A percentile compares a stretch with the other conserved stretches of the same genome.
Evolutionary conservation across 2,888 invertebrate species (phyloP).

Genomic region (Parnassius smintheus): DNA sequence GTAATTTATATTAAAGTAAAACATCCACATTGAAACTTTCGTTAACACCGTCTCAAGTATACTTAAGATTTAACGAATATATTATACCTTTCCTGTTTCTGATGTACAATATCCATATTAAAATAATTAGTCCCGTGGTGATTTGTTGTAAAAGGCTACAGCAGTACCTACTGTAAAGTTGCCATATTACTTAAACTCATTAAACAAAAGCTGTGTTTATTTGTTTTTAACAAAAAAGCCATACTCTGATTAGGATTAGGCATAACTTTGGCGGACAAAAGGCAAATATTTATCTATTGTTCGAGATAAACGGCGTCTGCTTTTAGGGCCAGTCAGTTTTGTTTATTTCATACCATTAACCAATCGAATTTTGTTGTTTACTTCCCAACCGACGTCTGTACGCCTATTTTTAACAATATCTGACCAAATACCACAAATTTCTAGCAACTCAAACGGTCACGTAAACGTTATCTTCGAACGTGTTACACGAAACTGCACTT

Average conservation of each 20-base stretch:
- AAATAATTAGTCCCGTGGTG: no score
- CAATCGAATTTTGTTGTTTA: constrained; percentile 44
- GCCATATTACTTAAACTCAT: neutral
- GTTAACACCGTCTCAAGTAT: no score
- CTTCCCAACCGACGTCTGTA: constrained; percentile 48
- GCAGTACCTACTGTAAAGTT: no score
- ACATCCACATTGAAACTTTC: no score
- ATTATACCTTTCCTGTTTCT: no score
- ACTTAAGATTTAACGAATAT: no score
- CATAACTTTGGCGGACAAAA: constrained; percentile 28
- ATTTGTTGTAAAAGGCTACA: no score
- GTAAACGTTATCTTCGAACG: constrained; percentile 66
- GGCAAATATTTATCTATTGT: constrained; percentile 31
- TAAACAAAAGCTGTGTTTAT: constrained; percentile 25
- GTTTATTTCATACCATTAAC: constrained; percentile 27
- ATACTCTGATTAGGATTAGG: constrained; percentile 26
- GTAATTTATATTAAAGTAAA: no score
- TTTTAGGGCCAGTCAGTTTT: constrained; percentile 27
- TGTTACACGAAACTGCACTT: constrained; percentile 78
- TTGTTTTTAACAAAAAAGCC: constrained; percentile 15
- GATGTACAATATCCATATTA: no score
- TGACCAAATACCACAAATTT: constrained; percentile 57
- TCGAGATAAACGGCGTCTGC: constrained; percentile 28
- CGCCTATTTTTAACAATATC: constrained; percentile 29
- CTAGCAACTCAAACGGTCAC: constrained; percentile 61